These are phyloP conservation scores for Perdix hodgsoniae DNA, from an alignment of 2,797 vertebrate genomes.

Conservation along the genomic window DNA sequence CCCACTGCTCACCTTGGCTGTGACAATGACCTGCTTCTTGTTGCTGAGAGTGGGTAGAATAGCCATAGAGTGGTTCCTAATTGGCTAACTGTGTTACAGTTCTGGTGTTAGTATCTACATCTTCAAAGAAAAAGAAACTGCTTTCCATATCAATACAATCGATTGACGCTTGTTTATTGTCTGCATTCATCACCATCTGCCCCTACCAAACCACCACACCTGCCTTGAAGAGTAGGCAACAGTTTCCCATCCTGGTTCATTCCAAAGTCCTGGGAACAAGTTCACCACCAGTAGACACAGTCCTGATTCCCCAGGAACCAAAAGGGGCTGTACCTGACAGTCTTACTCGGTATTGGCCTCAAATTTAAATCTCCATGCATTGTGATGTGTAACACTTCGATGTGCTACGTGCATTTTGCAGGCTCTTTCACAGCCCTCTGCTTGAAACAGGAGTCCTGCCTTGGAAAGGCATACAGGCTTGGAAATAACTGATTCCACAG, in stretches of 20 bases:
- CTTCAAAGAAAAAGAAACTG: background rate
- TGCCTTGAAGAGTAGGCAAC: background rate
- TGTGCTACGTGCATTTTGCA: background rate
- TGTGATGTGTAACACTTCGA: background rate
- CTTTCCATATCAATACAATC: background rate
- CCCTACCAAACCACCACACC: background rate
- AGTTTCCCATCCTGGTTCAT: background rate
- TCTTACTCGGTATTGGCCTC: background rate
- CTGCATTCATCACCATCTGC: background rate
- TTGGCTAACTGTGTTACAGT: background rate
- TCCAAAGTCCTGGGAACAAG: background rate
- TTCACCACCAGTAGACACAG: background rate
- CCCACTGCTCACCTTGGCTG: background rate
- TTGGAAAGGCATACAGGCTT: background rate
- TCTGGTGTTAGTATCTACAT: background rate
- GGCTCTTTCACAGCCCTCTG: background rate
- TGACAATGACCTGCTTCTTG: background rate
- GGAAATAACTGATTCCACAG: constrained; percentile 21
- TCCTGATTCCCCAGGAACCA: background rate
- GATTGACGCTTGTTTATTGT: background rate
- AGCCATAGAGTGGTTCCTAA: background rate
- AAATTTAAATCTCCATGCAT: background rate
- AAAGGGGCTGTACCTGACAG: background rate
- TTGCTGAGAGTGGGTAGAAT: background rate
- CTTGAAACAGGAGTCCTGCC: background rate